Evolutionary conservation across 1,140 invertebrate species (phyloP), one percentile per base, ranked within the genome.

Genomic region (Philopotamus ludificatus): DNA sequence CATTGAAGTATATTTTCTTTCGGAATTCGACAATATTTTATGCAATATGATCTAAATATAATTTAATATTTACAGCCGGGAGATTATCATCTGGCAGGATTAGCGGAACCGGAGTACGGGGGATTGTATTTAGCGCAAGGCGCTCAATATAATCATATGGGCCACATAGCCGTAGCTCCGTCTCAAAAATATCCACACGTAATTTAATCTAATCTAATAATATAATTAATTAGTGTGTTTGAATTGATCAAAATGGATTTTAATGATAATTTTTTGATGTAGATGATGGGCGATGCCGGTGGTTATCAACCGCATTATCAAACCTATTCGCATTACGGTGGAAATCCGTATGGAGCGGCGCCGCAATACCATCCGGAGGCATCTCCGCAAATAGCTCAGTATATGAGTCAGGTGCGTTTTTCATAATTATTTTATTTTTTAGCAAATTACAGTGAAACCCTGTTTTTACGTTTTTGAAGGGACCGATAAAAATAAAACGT

Each of bases 101-200:
- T 74, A n/a, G 75, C 78, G 15, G 79, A 81, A 49, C 72, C 77
- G 7, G 79, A 81, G 63, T 81, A 81, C 65, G 78, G 78, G 0
- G 77, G 78, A 70, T 79, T 80, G 39, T 78, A 79, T 62, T 78
- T 79, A 9, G 79, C 79, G 0, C 76, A 78, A 9, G 78, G 76
- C 0, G 72, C 76, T 1, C 79, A 81, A 62, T 81, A 81, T 66
- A 81, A 80, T 67, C 79, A 79, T 67, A 77, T 81, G 77, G 78
- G 76, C 49, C 79, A 81, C 67, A 76, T 81, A 45, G 78, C 79
- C 8, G 79, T 80, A 75, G 78, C 78, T 7, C 79, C 79, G 0
- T 79, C 79, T 64, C 78, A 81, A 72, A 81, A 81, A 63, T 81
- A 81, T 54, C 78, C 79, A 28, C 79, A 81, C 57, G 78, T 80